Conservation (phyloP, 2,113 vertebrate genomes). For the Talpa occidentalis region DNA sequence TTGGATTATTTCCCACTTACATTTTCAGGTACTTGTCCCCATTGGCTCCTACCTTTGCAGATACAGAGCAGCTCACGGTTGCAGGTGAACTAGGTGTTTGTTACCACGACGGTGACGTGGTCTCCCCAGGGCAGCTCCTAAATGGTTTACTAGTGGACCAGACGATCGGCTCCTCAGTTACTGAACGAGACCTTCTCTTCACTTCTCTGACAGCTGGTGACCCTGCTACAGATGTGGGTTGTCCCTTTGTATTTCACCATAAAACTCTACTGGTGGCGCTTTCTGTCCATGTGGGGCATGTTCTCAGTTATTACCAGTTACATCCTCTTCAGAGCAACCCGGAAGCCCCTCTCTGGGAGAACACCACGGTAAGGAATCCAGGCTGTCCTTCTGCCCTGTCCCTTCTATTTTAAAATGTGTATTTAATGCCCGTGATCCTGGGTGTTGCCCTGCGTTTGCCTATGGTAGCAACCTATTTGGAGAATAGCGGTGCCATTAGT, state of each 20-base stretch:
- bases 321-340: slow-evolving; percentile 87
- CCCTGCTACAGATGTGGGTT: slow-evolving; percentile 87
- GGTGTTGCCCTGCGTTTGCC: too few species aligned
- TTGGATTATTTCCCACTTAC: background rate
- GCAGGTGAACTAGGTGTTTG: background rate
- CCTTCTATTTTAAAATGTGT: background rate
- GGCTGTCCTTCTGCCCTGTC: background rate
- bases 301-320: slow-evolving; percentile 86
- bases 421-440: background rate
- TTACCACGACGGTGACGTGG: too few species aligned
- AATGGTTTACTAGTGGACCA: background rate
- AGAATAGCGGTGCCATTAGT: background rate
- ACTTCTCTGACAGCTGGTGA: slow-evolving; percentile 84
- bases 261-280: slow-evolving; percentile 87
- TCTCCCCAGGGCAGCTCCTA: background rate
- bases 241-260: slow-evolving; percentile 88
- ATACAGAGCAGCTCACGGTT: background rate
- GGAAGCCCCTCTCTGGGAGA: slow-evolving; percentile 84
- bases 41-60: background rate
- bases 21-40: background rate
- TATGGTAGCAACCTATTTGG: background rate
- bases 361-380: slow-evolving; percentile 72
- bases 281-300: slow-evolving; percentile 86
- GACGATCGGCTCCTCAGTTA: background rate
- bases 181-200: slow-evolving; percentile 12